Conservation (phyloP, 2,797 vertebrate species). For the Bovichtus variegatus region DNA sequence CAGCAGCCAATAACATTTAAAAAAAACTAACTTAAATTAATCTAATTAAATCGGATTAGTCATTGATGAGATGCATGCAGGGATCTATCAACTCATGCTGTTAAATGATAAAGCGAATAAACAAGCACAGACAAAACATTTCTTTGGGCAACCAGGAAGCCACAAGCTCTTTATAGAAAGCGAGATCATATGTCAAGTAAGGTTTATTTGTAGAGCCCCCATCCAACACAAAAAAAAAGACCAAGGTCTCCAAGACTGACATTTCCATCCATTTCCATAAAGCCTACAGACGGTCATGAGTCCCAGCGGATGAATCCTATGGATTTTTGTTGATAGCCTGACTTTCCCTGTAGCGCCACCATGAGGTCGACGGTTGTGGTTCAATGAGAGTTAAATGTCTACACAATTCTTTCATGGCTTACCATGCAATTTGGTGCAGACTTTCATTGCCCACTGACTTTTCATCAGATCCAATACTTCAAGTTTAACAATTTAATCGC, state of each 20-base stretch:
- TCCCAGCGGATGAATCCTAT: background rate
- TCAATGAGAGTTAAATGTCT: no score
- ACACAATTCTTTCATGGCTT: no score
- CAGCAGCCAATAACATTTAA: slow-evolving; percentile 31
- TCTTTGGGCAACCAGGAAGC: background rate
- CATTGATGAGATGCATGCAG: slow-evolving; percentile 19
- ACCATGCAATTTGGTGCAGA: no score
- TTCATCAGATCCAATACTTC: background rate
- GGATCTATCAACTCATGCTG: slow-evolving; percentile 17
- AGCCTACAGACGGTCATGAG: background rate
- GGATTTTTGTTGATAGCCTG: no score
- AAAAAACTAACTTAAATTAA: background rate
- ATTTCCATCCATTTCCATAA: no score
- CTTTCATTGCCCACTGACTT: no score
- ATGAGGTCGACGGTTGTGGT: background rate
- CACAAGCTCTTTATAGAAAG: background rate
- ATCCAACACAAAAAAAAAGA: background rate
- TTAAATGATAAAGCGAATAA: slow-evolving; percentile 11
- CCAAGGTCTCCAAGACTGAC: background rate
- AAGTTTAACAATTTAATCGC: background rate
- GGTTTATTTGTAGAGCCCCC: background rate
- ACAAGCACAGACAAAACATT: background rate
- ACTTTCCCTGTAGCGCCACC: background rate
- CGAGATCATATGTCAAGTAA: background rate
- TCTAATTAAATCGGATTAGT: slow-evolving; percentile 27